A percentile compares a stretch with the other conserved stretches of the same genome.
Conservation (phyloP, 2,797 vertebrate genomes). For the Tinamus major region DNA sequence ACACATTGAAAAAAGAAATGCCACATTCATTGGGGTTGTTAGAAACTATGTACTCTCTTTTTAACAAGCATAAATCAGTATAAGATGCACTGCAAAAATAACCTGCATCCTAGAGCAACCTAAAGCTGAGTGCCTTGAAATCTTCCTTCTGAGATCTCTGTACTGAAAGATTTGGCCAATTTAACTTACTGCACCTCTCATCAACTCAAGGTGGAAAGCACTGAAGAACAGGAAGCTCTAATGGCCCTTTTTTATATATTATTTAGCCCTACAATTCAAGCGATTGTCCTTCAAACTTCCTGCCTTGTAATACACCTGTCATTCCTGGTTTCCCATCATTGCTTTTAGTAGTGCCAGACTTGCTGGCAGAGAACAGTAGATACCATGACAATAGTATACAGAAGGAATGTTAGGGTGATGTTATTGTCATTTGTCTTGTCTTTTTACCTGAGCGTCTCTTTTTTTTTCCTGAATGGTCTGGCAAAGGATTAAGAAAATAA, state of each 20-base stretch:
- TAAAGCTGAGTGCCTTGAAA: not conserved
- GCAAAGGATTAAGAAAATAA: not conserved
- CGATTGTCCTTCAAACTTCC: not conserved
- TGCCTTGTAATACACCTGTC: not conserved
- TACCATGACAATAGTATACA: not conserved
- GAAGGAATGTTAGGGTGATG: not conserved
- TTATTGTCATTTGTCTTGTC: not conserved
- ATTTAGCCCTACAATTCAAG: not conserved
- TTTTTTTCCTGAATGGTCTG: not conserved
- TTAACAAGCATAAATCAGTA: not conserved
- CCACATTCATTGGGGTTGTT: not conserved
- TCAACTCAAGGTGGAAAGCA: fast-evolving
- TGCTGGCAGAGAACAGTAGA: not conserved
- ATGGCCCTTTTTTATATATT: not conserved
- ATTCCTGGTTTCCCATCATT: not conserved
- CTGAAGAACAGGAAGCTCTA: not conserved
- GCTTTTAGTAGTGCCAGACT: not conserved
- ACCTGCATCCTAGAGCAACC: not conserved
- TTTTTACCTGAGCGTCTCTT: not conserved
- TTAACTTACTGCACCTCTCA: not conserved
- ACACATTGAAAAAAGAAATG: not conserved
- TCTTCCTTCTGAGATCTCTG: not conserved
- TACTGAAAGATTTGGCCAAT: not conserved
- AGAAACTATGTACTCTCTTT: not conserved
- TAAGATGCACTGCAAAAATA: not conserved